A percentile compares a stretch with the other conserved stretches of the same genome.
Conservation (phyloP, 2,888 invertebrate species). For the Amphimallon solstitiale region DNA sequence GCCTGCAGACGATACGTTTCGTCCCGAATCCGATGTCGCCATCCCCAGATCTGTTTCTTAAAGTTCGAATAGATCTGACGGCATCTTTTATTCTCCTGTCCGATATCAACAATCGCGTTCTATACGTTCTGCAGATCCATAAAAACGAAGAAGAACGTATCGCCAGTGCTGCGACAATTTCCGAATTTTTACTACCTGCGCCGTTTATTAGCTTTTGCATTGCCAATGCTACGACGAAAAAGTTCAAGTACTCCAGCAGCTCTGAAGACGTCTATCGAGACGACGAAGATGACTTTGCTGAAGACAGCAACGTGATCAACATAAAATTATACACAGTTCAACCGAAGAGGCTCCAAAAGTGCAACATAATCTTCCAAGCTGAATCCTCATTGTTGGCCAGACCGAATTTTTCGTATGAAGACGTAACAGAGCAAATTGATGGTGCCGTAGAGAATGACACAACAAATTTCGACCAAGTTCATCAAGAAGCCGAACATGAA, state of each 20-base stretch:
- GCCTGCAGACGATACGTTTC: conserved; percentile 87
- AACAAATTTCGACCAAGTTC: conserved; percentile 44
- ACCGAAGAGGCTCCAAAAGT: conserved; percentile 87
- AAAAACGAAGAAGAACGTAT: conserved; percentile 70
- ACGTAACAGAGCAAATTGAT: conserved; percentile 41
- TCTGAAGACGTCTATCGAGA: conserved; percentile 70
- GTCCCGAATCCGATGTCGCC: conserved; percentile 64
- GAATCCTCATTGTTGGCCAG: conserved; percentile 48
- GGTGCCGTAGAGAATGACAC: conserved; percentile 40
- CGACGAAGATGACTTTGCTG: conserved; percentile 66
- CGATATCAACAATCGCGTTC: conserved; percentile 83
- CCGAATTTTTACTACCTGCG: conserved; percentile 88
- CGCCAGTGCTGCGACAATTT: conserved; percentile 78
- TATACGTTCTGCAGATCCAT: conserved; percentile 83
- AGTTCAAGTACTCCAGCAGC: conserved; percentile 62
- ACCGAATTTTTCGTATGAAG: conserved; percentile 43
- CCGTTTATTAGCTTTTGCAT: conserved; percentile 92
- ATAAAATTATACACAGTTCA: conserved; percentile 82
- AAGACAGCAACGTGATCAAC: conserved; percentile 55
- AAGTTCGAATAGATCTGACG: conserved; percentile 84
- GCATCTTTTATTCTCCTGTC: conserved; percentile 89
- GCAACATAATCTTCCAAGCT: conserved; percentile 56
- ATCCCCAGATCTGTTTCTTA: conserved; percentile 67
- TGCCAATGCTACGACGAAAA: conserved; percentile 75
- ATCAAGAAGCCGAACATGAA: conserved; percentile 44